Conservation (phyloP, 1,140 invertebrate genomes). For the Mercenaria mercenaria region DNA sequence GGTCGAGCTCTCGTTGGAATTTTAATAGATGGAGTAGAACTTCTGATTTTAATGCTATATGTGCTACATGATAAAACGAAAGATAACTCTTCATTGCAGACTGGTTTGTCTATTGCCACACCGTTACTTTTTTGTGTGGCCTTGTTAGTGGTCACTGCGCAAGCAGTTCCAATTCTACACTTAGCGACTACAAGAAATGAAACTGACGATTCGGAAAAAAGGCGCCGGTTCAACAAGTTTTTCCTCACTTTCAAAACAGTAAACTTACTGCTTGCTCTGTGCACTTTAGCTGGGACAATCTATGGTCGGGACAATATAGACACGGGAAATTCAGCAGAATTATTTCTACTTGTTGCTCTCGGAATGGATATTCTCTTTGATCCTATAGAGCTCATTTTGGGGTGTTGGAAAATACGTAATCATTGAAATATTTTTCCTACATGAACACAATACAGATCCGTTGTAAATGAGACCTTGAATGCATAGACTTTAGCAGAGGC, state of each 20-base stretch:
- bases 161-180: background rate
- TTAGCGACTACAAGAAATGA: too few species aligned
- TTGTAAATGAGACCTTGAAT: too few species aligned
- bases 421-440: too few species aligned
- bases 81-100: background rate
- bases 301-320: background rate
- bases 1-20: background rate
- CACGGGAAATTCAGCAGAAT: background rate
- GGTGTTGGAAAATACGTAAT: background rate
- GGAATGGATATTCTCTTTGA: background rate
- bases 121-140: background rate
- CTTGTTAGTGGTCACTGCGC: background rate
- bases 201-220: background rate
- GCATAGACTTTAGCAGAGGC: too few species aligned
- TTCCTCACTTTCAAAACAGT: background rate
- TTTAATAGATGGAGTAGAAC: background rate
- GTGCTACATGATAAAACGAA: background rate
- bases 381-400: background rate
- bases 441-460: too few species aligned
- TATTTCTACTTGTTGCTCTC: constrained; percentile 9
- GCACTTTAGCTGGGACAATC: background rate
- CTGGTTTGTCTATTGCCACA: background rate
- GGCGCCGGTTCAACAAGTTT: background rate
- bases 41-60: background rate
- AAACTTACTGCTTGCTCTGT: background rate